Base-by-base conservation (phyloP, 2,113 vertebrate species). In the Hyperopisus bebe region DNA sequence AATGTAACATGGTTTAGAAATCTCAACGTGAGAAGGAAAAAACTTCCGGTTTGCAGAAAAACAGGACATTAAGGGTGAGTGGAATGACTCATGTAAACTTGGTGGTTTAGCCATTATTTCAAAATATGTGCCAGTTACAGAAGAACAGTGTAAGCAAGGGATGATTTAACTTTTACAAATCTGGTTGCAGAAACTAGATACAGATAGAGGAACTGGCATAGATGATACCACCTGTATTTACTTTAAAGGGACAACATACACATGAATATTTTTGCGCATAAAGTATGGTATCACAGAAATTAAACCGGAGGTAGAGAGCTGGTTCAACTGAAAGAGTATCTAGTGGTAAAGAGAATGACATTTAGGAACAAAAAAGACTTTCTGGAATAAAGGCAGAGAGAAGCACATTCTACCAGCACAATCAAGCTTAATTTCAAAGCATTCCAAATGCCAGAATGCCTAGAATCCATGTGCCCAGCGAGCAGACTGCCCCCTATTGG, bases 341-440 rank as follows among this genome's bases (percentile, higher is more conserved):
- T 39, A 35, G 58, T 44, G 51, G 46, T 87, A 87, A 6, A 88
- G 74, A 87, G 87, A 90, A 74, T 82, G 53, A 87, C 44, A 88
- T 88, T 88, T 51, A 50, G 66, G 51, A 83, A 15, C 83, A 82
- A 21, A 77, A 74, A 74, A 74, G n/a, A 5, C 1, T 80, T 77
- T 77, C 6, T 17, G 70, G 55, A 74, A 88, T 77, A 51, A 90
- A 87, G 89, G 44, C 90, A 88, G 85, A 9, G 55, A 91, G 89
- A 88, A 84, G 89, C 48, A 85, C 82, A 85, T 88, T 90, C 90
- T 82, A 90, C 74, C 90, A 88, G 11, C 9, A 70, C n/a, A 91
- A 86, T 90, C 89, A 88, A 89, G 86, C 51, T 55, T 88, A 84
- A 90, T 91, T 90, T 88, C 90, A 74, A 89, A 46, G 88, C 89